These are phyloP conservation scores for Miichthys miiuy DNA, from an alignment of 2,797 vertebrate genomes.

Conservation along the genomic window DNA sequence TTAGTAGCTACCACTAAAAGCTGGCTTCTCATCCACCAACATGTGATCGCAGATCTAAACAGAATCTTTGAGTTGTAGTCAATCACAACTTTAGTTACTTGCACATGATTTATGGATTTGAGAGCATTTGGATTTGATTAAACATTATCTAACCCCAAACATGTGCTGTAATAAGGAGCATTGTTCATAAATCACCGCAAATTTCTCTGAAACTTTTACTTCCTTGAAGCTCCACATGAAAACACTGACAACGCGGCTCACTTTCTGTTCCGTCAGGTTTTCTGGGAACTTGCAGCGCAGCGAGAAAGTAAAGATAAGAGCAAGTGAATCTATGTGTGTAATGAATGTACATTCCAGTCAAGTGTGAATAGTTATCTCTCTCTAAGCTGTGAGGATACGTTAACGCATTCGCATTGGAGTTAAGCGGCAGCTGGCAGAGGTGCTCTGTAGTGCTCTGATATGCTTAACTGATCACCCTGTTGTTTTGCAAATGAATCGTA, in stretches of 20 bases:
- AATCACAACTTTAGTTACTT: not conserved
- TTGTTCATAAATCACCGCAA: not conserved
- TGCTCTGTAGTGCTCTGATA: slow-evolving; percentile 17
- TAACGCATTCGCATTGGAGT: not conserved
- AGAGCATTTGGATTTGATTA: not conserved
- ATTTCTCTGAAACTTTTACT: slow-evolving; percentile 4
- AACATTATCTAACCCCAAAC: not conserved
- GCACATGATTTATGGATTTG: not conserved
- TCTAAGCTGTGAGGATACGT: not conserved
- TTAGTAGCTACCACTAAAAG: not conserved
- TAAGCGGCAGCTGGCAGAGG: slow-evolving; percentile 23
- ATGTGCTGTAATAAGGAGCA: not conserved
- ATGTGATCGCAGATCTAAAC: not conserved
- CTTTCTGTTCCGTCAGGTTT: slow-evolving; percentile 1
- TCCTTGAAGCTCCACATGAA: slow-evolving; percentile 10
- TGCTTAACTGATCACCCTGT: slow-evolving; percentile 23
- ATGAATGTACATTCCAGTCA: not conserved
- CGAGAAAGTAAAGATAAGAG: not conserved
- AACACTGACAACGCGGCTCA: slow-evolving; percentile 4
- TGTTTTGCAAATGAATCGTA: slow-evolving; percentile 48
- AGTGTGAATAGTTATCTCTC: slow-evolving; percentile 8
- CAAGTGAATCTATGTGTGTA: slow-evolving; percentile 1
- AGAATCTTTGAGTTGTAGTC: not conserved
- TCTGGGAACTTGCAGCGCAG: not conserved
- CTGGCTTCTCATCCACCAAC: not conserved